These are phyloP conservation scores for Cantharis flavilabris DNA, from an alignment of 2,888 invertebrate species.

Conservation along the genomic window DNA sequence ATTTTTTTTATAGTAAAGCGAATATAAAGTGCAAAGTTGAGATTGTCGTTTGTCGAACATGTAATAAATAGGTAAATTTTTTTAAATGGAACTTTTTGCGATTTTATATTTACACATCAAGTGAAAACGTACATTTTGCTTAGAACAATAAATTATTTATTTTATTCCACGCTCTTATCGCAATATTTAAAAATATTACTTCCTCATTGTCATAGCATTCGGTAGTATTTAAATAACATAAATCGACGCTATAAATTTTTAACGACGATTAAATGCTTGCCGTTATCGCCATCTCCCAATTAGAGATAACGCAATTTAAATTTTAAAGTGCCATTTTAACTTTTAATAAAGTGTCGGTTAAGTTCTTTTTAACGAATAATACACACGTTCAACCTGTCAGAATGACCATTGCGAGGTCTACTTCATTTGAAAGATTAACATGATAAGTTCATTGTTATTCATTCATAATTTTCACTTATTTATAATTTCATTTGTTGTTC, in stretches of 20 bases:
- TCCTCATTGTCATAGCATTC: background rate
- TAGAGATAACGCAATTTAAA: background rate
- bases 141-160: conserved; percentile 11
- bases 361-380: background rate
- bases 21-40: conserved; percentile 44
- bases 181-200: background rate
- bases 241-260: background rate
- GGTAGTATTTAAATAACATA: background rate
- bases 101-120: conserved; percentile 6
- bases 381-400: background rate
- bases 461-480: background rate
- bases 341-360: background rate
- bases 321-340: background rate
- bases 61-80: conserved; percentile 15
- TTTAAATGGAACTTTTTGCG: conserved; percentile 6
- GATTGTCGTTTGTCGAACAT: conserved; percentile 50
- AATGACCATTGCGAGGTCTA: background rate
- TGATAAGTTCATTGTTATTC: background rate
- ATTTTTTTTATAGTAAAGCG: conserved; percentile 18
- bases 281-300: background rate
- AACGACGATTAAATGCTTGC: background rate
- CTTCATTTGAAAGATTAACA: background rate
- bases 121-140: conserved; percentile 15
- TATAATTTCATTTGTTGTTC: background rate
- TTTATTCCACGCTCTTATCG: conserved; percentile 3